A percentile compares a stretch with the other conserved stretches of the same genome.
Conservation (phyloP, 2,888 invertebrate species). For the Drosophila kokeensis region DNA sequence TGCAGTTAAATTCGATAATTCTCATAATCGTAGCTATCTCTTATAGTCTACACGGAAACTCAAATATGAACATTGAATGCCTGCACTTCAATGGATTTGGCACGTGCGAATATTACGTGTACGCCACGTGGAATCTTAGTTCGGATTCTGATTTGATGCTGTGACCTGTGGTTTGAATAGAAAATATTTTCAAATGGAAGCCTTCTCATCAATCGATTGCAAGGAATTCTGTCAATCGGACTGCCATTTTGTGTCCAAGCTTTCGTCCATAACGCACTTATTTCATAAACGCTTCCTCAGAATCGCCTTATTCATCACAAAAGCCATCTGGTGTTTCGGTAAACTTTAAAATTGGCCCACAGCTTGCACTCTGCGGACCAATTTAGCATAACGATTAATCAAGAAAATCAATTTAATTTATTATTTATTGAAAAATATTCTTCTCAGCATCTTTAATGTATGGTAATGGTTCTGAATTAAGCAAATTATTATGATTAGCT, state of each 20-base stretch:
- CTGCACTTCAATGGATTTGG: constrained; percentile 23
- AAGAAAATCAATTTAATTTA: background rate
- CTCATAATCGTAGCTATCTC: background rate
- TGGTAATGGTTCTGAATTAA: background rate
- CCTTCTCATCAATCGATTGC: constrained; percentile 32
- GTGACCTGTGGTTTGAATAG: constrained; percentile 2
- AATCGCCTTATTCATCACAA: constrained; percentile 17
- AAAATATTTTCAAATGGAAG: constrained; percentile 28
- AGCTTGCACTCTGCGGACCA: background rate
- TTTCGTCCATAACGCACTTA: constrained; percentile 27
- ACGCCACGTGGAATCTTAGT: constrained; percentile 24
- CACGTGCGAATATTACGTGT: constrained; percentile 45
- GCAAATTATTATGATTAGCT: background rate
- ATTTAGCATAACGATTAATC: background rate
- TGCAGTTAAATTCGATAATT: background rate
- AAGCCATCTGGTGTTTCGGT: constrained; percentile 3
- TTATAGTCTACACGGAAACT: constrained; percentile 8
- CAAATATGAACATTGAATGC: constrained; percentile 36
- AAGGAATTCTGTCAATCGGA: constrained; percentile 24
- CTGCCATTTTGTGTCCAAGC: constrained; percentile 34
- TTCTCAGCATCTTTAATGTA: background rate
- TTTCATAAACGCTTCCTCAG: constrained; percentile 28
- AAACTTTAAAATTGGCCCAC: background rate
- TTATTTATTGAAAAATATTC: background rate
- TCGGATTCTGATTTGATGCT: background rate